Base-by-base conservation (phyloP, 2,888 invertebrate species). In the Ophion costatus region DNA sequence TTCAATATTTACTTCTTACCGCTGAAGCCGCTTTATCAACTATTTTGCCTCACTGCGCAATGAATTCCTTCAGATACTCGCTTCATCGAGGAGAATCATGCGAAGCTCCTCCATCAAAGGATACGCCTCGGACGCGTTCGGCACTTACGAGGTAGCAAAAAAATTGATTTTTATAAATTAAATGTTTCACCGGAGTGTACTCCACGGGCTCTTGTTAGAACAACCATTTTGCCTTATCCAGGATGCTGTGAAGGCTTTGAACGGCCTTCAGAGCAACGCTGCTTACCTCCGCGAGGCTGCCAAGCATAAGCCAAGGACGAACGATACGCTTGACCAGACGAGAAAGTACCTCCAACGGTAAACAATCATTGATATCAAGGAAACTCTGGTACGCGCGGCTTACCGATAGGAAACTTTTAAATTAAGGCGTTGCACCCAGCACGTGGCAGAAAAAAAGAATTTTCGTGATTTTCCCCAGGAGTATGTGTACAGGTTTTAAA, bases 201-300 rank as follows among this genome's bases (percentile, higher is more conserved):
- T 7, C 59, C 7, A 6, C 22, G 20, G 22, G 20, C 10, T 20
- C 3, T 24, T 2, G 10, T 29, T 70, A 5, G 38, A 5, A 20
- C 7, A 22, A 33, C n/a, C 1, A 5, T 45, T 9, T 24, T 29
- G 64, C 51, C 10, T 74, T 83, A 92, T 93, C 78, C 90, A 98
- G 97, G 95, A 96, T 87, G 96, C 97, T 45, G 95, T 98, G 1
- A 94, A 94, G 78, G 95, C 95, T 70, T 94, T 98, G 33, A 97
- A 97, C 90, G 93, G 94, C 0, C 94, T 98, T 10, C 97, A 98
- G 93, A 96, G 96, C 57, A 98, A 97, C 92, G 95, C 96, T 38
- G 94, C 95, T 0, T 94, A 95, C 85, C 94, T 96, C 88, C 87
- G 93, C 38, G 83, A 80, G 1, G 81, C n/a, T 5, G 79, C 83